Percentiles rank a stretch among this genome's conserved stretches.
phyloP scores from a whole-genome alignment of 2,113 vertebrate species.

The Vulpes lagopus region DNA sequence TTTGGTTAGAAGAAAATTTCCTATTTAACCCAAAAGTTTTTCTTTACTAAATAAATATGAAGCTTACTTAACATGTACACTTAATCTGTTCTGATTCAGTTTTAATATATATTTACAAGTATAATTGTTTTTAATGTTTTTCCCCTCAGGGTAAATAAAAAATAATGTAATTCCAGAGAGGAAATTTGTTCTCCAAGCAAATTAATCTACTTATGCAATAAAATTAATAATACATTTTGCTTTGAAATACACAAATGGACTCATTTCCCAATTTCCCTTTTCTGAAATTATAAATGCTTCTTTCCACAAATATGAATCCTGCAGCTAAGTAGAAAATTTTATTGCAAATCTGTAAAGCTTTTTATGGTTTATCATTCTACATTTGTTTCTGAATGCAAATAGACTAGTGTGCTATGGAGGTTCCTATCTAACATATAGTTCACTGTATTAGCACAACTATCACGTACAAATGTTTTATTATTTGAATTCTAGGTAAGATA shows the following conservation, averaged over 20 bases:
- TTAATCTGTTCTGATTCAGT: conserved; percentile 57
- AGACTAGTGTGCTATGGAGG: background rate
- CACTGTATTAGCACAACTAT: background rate
- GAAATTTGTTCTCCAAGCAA: conserved; percentile 57
- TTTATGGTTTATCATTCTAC: background rate
- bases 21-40: conserved; percentile 55
- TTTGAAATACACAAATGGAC: conserved; percentile 66
- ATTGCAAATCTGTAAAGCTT: background rate
- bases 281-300: conserved; percentile 72
- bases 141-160: conserved; percentile 67
- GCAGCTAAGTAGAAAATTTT: background rate
- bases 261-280: conserved; percentile 67
- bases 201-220: conserved; percentile 73
- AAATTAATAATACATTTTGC: conserved; percentile 77
- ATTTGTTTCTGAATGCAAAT: background rate
- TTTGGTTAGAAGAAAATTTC: conserved; percentile 66
- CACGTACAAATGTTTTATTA: background rate
- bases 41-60: conserved; percentile 59
- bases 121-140: conserved; percentile 77
- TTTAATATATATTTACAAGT: conserved; percentile 75
- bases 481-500: background rate
- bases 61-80: conserved; percentile 61
- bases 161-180: conserved; percentile 63
- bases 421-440: background rate
- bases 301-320: conserved; percentile 40